These are phyloP conservation scores for Tipula lateralis DNA, from an alignment of 2,888 invertebrate genomes.

Conservation along the genomic window DNA sequence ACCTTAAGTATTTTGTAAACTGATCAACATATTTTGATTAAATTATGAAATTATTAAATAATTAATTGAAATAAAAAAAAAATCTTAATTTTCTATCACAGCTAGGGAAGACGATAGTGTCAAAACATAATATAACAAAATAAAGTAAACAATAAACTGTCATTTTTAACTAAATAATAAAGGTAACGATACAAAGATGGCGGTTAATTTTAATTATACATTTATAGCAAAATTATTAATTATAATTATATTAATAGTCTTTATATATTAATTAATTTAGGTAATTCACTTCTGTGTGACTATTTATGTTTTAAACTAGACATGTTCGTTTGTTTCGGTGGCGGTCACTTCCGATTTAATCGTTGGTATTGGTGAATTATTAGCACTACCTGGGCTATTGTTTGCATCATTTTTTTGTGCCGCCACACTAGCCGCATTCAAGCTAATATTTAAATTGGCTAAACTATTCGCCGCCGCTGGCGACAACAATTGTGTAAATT, in stretches of 20 bases:
- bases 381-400: slow-evolving; percentile 20
- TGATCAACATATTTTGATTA: background rate
- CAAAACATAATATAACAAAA: background rate
- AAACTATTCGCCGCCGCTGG: slow-evolving; percentile 31
- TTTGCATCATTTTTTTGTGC: slow-evolving; percentile 32
- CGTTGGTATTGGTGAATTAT: slow-evolving; percentile 33
- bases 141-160: background rate
- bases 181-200: background rate
- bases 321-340: background rate
- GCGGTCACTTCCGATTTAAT: slow-evolving; percentile 2
- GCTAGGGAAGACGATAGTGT: slow-evolving; percentile 45
- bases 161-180: background rate
- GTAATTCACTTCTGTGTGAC: background rate
- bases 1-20: too few relatives aligned
- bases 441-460: slow-evolving; percentile 30
- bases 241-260: background rate
- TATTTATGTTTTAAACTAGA: background rate
- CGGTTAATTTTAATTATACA: background rate
- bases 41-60: background rate
- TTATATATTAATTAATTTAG: background rate
- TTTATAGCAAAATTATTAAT: background rate
- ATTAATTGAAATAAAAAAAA: slow-evolving; percentile 12
- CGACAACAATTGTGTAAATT: slow-evolving; percentile 34
- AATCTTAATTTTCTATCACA: slow-evolving; percentile 43
- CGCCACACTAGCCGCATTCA: slow-evolving; percentile 32